Evolutionary conservation across 2,888 invertebrate species (phyloP).

Genomic region (Nomada ferruginata): DNA sequence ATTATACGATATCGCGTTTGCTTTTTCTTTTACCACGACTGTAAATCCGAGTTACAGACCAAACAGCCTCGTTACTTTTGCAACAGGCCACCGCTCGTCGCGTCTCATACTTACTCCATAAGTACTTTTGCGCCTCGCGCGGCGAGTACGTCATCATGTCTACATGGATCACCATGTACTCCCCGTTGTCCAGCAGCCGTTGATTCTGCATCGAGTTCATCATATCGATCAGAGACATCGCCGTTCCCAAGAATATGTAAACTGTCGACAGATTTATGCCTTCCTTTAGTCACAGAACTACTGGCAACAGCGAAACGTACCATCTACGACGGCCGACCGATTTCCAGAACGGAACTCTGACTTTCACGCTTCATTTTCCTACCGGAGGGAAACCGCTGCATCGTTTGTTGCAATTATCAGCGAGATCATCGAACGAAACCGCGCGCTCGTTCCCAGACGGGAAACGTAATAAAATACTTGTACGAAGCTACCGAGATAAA

Average conservation of each 20-base stretch:
- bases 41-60: too few relatives aligned
- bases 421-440: conserved; percentile 37
- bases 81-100: not conserved
- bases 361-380: conserved; percentile 43
- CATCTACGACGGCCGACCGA: conserved; percentile 28
- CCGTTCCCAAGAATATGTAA: conserved; percentile 96
- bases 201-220: conserved; percentile 96
- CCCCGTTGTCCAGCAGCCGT: conserved; percentile 94
- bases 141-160: conserved; percentile 95
- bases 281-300: conserved; percentile 2
- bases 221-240: conserved; percentile 94
- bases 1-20: too few relatives aligned
- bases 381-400: conserved; percentile 1
- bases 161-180: conserved; percentile 97
- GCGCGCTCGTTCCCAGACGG: conserved; percentile 18
- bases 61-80: not conserved
- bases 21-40: too few relatives aligned
- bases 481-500: not conserved
- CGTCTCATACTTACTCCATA: conserved; percentile 89
- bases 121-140: conserved; percentile 91
- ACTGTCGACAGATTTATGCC: conserved; percentile 86
- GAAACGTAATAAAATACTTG: conserved; percentile 23
- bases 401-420: conserved; percentile 26
- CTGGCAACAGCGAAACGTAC: conserved; percentile 1
- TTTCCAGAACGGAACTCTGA: conserved; percentile 48